phyloP scores from a whole-genome alignment of 2,797 vertebrate genomes.

The Lepus townsendii region DNA sequence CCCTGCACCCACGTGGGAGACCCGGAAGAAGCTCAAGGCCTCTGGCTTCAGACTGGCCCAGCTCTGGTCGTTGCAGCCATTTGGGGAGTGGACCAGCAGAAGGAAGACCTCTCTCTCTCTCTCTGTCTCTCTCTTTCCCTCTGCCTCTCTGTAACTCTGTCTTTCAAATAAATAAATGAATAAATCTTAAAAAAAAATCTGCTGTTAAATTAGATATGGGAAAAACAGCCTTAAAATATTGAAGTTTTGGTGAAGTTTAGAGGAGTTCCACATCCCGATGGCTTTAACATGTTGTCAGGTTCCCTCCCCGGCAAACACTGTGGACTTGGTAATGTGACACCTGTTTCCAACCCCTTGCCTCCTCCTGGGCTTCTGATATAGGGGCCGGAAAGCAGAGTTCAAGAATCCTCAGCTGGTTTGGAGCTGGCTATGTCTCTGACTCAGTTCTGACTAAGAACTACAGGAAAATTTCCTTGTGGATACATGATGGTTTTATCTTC shows the following conservation, averaged over 20 bases:
- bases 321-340: background rate
- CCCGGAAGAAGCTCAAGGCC: no score
- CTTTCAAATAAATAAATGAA: no score
- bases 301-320: background rate
- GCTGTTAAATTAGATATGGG: background rate
- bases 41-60: no score
- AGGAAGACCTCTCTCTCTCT: no score
- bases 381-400: background rate
- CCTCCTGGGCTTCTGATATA: background rate
- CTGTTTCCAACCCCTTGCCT: background rate
- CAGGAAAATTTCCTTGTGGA: background rate
- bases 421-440: background rate
- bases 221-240: background rate
- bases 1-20: no score
- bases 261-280: background rate
- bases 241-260: background rate
- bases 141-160: no score
- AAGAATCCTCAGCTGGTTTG: background rate
- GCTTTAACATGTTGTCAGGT: background rate
- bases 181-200: background rate
- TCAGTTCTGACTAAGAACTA: background rate
- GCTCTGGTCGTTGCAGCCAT: no score
- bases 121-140: no score
- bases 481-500: background rate
- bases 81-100: no score